Percentiles rank a stretch among this genome's conserved stretches.
Evolutionary conservation across 2,113 vertebrate species (phyloP).

Genomic region (Acrocephalus arundinaceus): DNA sequence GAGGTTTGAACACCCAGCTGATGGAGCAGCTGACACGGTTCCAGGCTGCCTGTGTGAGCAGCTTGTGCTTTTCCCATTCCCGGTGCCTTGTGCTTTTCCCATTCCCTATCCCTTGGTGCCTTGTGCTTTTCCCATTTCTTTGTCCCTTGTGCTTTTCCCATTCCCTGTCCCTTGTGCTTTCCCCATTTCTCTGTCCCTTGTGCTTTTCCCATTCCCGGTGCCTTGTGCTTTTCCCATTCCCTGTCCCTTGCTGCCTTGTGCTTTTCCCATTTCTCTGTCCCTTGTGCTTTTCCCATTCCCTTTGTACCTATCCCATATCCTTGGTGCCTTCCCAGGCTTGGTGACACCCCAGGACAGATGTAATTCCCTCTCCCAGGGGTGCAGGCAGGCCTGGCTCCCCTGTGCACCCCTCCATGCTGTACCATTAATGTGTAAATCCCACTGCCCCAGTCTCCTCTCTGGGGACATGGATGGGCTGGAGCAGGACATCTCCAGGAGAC

Average conservation of each 20-base stretch:
- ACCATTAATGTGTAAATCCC: not conserved
- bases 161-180: too few relatives aligned
- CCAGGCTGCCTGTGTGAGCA: not conserved
- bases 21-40: not conserved
- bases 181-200: not conserved
- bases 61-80: not conserved
- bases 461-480: not conserved
- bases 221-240: too few relatives aligned
- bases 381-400: not conserved
- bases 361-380: not conserved
- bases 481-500: not conserved
- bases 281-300: not conserved
- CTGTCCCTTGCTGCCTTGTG: too few relatives aligned
- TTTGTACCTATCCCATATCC: too few relatives aligned
- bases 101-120: too few relatives aligned
- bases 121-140: too few relatives aligned
- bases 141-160: too few relatives aligned
- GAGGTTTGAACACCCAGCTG: not conserved
- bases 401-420: not conserved
- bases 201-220: not conserved
- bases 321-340: not conserved
- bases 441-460: not conserved
- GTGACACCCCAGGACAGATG: accelerated
- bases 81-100: too few relatives aligned
- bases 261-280: too few relatives aligned